Evolutionary conservation across 2,888 invertebrate genomes (phyloP).

Genomic region (Heteropelma amictum): DNA sequence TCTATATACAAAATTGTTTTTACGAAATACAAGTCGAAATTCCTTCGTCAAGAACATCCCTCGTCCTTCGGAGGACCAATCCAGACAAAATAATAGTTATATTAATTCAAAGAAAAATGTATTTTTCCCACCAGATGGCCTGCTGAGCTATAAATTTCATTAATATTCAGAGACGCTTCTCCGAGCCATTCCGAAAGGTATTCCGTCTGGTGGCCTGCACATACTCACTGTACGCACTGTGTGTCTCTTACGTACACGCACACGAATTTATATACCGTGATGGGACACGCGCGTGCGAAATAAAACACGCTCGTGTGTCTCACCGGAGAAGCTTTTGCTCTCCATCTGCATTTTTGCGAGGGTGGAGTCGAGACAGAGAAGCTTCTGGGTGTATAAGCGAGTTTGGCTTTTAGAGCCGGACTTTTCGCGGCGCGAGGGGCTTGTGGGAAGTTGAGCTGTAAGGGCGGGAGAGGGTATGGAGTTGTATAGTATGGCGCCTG

Average conservation of each 20-base stretch:
- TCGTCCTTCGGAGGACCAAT: too few species aligned
- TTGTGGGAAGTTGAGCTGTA: neutral
- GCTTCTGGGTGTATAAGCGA: conserved; percentile 60
- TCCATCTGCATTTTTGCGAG: conserved; percentile 24
- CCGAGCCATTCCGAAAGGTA: too few species aligned
- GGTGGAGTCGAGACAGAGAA: conserved; percentile 22
- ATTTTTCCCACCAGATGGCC: too few species aligned
- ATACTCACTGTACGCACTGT: neutral
- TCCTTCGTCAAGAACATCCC: too few species aligned
- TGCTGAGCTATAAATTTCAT: too few species aligned
- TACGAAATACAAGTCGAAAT: too few species aligned
- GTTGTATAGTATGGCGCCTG: conserved; percentile 35
- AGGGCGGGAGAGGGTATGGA: conserved; percentile 13
- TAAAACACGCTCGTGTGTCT: conserved; percentile 43
- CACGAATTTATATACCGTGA: conserved; percentile 7
- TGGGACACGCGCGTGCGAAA: conserved; percentile 42
- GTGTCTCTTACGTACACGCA: neutral
- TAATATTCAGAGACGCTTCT: too few species aligned
- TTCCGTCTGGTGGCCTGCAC: too few species aligned
- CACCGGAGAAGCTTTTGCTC: conserved; percentile 12
- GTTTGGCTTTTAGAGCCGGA: conserved; percentile 66
- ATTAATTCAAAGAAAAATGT: too few species aligned
- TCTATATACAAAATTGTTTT: too few species aligned
- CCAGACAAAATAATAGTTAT: too few species aligned
- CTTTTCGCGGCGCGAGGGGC: conserved; percentile 49